Evolutionary conservation across 2,888 invertebrate species (phyloP).

Genomic region (Leucophenga maculata): DNA sequence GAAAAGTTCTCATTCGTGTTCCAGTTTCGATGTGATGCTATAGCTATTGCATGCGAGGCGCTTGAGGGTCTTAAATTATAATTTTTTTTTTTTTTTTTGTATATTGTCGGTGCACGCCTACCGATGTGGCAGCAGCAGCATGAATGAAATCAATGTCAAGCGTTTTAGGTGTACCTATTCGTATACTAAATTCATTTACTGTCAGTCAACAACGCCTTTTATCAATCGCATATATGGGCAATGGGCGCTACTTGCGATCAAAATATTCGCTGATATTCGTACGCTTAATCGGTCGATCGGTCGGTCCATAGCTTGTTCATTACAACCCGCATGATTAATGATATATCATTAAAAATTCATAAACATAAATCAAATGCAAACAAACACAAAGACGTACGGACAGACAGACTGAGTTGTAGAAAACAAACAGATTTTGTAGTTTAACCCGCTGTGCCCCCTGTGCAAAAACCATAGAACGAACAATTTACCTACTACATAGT

Average conservation of each 20-base stretch:
- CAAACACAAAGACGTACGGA: no score
- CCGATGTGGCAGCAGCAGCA: neutral
- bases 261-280: neutral
- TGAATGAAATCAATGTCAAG: conserved; percentile 15
- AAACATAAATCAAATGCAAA: conserved; percentile 51
- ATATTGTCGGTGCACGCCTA: neutral
- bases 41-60: conserved; percentile 45
- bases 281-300: neutral
- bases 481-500: neutral
- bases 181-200: neutral
- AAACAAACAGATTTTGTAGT: conserved; percentile 12
- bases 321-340: conserved; percentile 58
- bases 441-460: conserved; percentile 15
- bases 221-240: conserved; percentile 35
- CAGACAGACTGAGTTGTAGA: conserved; percentile 30
- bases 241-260: neutral
- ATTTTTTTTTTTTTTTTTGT: conserved; percentile 23
- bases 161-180: neutral
- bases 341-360: conserved; percentile 58
- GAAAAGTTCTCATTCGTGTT: conserved; percentile 68
- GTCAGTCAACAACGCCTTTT: conserved; percentile 2
- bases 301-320: neutral
- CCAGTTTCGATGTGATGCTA: conserved; percentile 59
- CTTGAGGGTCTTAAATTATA: conserved; percentile 21
- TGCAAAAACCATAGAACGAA: neutral